Evolutionary conservation across 2,113 vertebrate species (phyloP).

Genomic region (Silurus asotus): DNA sequence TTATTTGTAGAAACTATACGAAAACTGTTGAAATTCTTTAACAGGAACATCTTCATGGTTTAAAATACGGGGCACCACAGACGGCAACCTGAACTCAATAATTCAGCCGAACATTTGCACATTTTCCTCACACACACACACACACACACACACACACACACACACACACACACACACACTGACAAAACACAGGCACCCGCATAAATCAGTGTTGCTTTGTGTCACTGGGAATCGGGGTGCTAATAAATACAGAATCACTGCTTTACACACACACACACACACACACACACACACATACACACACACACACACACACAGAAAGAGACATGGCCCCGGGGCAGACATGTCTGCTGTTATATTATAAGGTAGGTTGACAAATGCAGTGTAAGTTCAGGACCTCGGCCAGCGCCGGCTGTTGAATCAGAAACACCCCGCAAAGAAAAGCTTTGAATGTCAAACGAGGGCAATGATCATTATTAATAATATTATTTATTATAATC

Average conservation of each 20-base stretch:
- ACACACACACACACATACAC: neutral
- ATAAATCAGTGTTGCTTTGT: slow-evolving; percentile 12
- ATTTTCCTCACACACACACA: neutral
- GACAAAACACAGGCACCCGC: neutral
- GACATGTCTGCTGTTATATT: neutral
- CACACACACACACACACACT: neutral
- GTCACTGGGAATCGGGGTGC: neutral
- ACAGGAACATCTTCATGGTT: neutral
- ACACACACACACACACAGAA: slow-evolving; percentile 9
- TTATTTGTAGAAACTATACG: no score
- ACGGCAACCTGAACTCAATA: neutral
- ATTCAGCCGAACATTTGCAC: neutral
- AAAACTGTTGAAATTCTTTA: neutral
- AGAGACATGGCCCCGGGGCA: neutral
- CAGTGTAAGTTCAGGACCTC: neutral
- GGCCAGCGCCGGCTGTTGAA: neutral
- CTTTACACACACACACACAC: neutral
- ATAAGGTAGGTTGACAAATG: neutral
- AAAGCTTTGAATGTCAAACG: neutral
- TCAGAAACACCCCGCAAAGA: neutral
- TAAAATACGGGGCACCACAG: neutral
- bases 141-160: neutral
- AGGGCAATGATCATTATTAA: neutral
- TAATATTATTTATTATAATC: neutral
- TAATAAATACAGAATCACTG: slow-evolving; percentile 3